Conservation (phyloP, 2,113 vertebrate genomes). For the Otus sunia region DNA sequence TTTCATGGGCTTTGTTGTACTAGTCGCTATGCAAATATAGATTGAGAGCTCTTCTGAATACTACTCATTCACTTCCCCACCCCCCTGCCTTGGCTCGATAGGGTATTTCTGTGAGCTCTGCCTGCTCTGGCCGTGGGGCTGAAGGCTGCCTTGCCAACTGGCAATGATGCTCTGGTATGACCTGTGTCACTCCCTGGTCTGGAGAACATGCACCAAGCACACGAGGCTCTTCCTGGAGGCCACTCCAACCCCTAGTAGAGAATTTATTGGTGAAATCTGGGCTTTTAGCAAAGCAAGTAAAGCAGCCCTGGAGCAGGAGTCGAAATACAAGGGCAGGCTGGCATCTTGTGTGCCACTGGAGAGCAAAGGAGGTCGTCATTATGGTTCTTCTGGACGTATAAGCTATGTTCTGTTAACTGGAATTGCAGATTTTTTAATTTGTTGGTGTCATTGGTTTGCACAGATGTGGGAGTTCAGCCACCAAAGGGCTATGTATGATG, state of each 20-base stretch:
- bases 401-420: neutral
- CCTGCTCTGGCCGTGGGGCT: neutral
- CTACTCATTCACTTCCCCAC: neutral
- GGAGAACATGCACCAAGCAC: no score
- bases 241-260: neutral
- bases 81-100: neutral
- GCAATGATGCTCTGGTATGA: neutral
- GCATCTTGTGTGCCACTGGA: neutral
- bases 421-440: neutral
- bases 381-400: neutral
- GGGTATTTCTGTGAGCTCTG: neutral
- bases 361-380: neutral
- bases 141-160: neutral
- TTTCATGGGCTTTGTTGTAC: neutral
- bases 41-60: neutral
- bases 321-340: neutral
- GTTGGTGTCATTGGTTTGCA: neutral
- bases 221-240: neutral
- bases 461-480: neutral
- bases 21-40: neutral
- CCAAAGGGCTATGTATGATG: neutral
- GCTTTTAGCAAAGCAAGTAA: neutral
- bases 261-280: neutral
- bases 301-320: neutral
- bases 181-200: neutral